phyloP scores from a whole-genome alignment of 1,140 invertebrate genomes.

The Scaptomyza graminum region DNA sequence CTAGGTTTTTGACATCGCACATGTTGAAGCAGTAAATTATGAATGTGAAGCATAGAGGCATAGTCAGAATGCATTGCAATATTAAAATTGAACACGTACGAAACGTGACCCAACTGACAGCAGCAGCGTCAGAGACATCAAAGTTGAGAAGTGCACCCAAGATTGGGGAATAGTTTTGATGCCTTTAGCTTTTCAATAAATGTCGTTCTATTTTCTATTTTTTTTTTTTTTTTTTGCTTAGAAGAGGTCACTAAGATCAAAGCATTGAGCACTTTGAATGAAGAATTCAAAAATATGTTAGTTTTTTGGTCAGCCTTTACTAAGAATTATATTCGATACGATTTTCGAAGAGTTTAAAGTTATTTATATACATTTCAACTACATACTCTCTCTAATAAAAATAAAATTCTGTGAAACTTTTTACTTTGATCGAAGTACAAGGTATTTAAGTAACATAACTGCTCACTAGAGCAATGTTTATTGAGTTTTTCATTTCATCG shows the following conservation, averaged over 20 bases:
- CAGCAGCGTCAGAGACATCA: neutral
- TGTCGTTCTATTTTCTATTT: too few relatives aligned
- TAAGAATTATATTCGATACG: too few relatives aligned
- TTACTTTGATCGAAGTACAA: neutral
- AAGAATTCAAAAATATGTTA: too few relatives aligned
- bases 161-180: constrained; percentile 48
- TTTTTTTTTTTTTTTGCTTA: constrained; percentile 4
- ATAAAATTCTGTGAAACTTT: too few relatives aligned
- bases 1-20: constrained; percentile 27
- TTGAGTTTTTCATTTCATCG: neutral
- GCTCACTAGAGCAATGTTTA: too few relatives aligned
- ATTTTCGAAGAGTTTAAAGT: too few relatives aligned
- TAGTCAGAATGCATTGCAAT: constrained; percentile 37
- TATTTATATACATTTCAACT: too few relatives aligned
- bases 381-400: too few relatives aligned
- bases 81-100: constrained; percentile 68
- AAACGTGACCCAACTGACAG: constrained; percentile 49
- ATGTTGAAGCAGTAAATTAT: constrained; percentile 37
- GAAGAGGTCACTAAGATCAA: constrained; percentile 13
- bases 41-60: constrained; percentile 42
- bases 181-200: constrained; percentile 17
- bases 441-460: neutral
- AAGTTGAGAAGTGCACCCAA: constrained; percentile 11
- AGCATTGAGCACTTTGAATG: neutral
- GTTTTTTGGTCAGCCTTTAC: too few relatives aligned